Evolutionary conservation across 2,113 vertebrate species (phyloP).

Genomic region (Miniopterus natalensis): DNA sequence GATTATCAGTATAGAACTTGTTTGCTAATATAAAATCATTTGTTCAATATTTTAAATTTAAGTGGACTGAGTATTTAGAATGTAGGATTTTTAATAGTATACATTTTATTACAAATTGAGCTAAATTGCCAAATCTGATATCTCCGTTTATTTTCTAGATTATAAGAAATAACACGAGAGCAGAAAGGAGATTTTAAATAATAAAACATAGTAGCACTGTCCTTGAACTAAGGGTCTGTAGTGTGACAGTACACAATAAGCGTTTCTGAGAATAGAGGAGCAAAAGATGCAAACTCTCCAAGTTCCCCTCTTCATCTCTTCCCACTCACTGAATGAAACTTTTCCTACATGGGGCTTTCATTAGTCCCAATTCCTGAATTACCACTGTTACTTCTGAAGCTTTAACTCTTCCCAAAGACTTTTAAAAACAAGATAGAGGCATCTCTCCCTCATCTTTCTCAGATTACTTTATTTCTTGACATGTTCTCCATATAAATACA

Average conservation of each 20-base stretch:
- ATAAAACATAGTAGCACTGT: neutral
- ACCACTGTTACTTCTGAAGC: neutral
- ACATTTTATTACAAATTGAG: slow-evolving; percentile 27
- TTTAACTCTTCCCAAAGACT: neutral
- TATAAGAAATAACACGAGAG: neutral
- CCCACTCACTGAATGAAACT: neutral
- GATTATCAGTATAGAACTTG: neutral
- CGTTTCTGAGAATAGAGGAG: slow-evolving; percentile 24
- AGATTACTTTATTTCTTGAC: neutral
- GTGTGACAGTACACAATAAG: neutral
- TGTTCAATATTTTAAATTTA: slow-evolving; percentile 35
- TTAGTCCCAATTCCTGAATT: neutral
- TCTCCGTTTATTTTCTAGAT: neutral
- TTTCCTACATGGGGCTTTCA: neutral
- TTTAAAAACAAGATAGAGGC: slow-evolving; percentile 5
- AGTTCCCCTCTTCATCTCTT: neutral
- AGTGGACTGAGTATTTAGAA: neutral
- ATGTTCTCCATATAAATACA: neutral
- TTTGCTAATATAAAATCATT: slow-evolving; percentile 23
- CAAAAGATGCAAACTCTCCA: neutral
- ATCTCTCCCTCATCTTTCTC: neutral
- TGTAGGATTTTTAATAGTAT: slow-evolving; percentile 3
- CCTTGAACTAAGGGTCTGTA: neutral
- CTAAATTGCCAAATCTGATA: slow-evolving; percentile 4
- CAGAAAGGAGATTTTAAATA: slow-evolving; percentile 3